phyloP scores from a whole-genome alignment of 2,113 vertebrate genomes.

The Phalacrocorax brasilianus region DNA sequence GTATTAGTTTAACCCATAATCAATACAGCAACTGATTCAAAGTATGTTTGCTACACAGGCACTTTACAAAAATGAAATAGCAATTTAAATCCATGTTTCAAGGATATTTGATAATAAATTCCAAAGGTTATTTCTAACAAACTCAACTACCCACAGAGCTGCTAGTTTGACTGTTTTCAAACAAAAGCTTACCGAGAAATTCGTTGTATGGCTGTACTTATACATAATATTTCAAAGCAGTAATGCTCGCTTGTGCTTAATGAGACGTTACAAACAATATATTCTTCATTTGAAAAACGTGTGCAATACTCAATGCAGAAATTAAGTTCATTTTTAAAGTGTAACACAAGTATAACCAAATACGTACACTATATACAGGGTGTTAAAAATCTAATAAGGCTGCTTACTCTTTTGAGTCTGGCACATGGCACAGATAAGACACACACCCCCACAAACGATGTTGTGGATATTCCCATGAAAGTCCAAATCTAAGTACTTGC shows the following conservation, averaged over 20 bases:
- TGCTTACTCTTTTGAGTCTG: not conserved
- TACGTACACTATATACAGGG: constrained; percentile 58
- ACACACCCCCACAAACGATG: not conserved
- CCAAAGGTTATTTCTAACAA: constrained; percentile 11
- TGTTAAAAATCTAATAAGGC: not conserved
- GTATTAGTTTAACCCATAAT: constrained; percentile 39
- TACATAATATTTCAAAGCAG: not conserved
- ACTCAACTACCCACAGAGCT: not conserved
- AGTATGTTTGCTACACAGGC: not conserved
- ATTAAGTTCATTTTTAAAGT: not conserved
- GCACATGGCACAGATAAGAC: not conserved
- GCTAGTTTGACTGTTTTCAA: not conserved
- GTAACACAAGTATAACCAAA: not conserved
- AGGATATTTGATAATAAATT: not conserved
- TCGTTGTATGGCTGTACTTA: not conserved
- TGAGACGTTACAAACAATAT: constrained; percentile 34
- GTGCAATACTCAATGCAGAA: constrained; percentile 36
- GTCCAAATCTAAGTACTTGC: not conserved
- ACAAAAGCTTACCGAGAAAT: not conserved
- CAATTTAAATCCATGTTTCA: not conserved
- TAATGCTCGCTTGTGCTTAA: constrained; percentile 16
- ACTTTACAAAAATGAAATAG: not conserved
- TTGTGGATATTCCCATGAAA: not conserved
- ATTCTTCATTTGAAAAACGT: constrained; percentile 22
- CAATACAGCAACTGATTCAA: not conserved